phyloP scores from a whole-genome alignment of 2,888 invertebrate genomes.

The Agrypnus murinus region DNA sequence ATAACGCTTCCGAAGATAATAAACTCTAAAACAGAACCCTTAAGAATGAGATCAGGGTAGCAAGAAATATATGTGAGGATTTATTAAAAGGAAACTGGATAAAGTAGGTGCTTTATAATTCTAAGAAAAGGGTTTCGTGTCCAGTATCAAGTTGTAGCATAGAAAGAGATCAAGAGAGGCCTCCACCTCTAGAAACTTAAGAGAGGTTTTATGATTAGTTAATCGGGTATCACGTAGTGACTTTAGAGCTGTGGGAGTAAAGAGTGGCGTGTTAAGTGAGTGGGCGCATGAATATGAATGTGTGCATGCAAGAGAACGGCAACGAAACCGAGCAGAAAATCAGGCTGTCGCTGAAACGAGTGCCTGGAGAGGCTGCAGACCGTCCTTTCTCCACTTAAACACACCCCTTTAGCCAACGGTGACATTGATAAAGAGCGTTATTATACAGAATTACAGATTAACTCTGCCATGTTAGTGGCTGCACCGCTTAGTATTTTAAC shows the following conservation, averaged over 20 bases:
- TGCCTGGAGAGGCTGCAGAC: constrained; percentile 59
- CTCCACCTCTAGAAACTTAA: not conserved
- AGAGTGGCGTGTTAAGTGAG: constrained; percentile 60
- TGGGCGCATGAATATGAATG: constrained; percentile 65
- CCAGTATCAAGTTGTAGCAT: not conserved
- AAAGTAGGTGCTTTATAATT: not conserved
- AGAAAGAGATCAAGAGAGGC: constrained; percentile 4
- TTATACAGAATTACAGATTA: constrained; percentile 68
- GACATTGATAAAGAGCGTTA: constrained; percentile 68
- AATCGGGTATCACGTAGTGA: constrained; percentile 35
- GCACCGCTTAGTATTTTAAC: constrained; percentile 52
- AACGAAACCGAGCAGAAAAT: constrained; percentile 67
- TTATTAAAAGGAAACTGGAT: too few relatives aligned
- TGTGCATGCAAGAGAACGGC: constrained; percentile 62
- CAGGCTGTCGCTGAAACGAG: constrained; percentile 63
- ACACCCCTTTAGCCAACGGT: constrained; percentile 61
- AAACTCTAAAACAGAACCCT: too few relatives aligned
- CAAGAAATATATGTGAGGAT: too few relatives aligned
- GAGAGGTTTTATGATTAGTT: constrained; percentile 34
- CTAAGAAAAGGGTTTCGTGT: constrained; percentile 1
- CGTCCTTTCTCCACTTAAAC: constrained; percentile 63
- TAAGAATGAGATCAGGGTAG: too few relatives aligned
- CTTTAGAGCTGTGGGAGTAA: constrained; percentile 37
- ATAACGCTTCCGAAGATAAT: too few relatives aligned
- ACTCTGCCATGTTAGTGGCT: constrained; percentile 60